Base-by-base conservation (phyloP, 2,888 invertebrate genomes). In the Cryptosula pallasiana region DNA sequence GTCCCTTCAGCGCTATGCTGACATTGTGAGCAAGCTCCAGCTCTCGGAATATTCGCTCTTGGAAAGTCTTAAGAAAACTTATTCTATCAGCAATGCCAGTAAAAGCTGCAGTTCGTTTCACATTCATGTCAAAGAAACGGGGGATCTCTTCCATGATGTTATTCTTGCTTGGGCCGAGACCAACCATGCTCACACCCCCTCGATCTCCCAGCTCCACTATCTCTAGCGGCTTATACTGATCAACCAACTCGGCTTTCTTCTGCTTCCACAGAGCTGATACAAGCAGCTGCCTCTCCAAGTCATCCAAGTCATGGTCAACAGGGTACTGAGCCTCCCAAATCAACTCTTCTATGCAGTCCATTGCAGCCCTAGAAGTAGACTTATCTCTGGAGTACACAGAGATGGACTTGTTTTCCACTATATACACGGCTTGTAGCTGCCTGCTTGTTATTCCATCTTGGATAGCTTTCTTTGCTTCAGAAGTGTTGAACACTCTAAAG, bases 271-370 rank as follows among this genome's bases (percentile, higher is more conserved):
- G 13, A 25, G 25, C 63, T 13, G 63, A 63, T 2, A 3, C 32
- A 2, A 63, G n/a, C 9, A 63, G 63, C 32, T 63, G 25, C 34
- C 32, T 63, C n/a, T 63, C 63, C 63, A 32, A 5, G 5, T 63
- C 63, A 63, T 63, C 63, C 13, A 63, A 63, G 13, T 63, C 63
- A 29, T 32, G 2, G 27, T 63, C 63, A 25, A 13, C 13, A 13
- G 63, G 63, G 34, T 63, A 63, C 63, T 63, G 63, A 3, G 63
- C 63, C 27, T 63, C 63, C 63, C 63, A 63, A 9, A 63, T n/a
- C 16, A 63, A 16, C 13, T 27, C 32, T 2, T 32, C 32, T 2
- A 63, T 32, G 13, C 20, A 25, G 9, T 32, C 5, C 63, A 63
- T 29, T 29, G 34, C 63, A 29, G 20, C 32, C 9, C 9, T 27